phyloP scores from a whole-genome alignment of 2,888 invertebrate genomes.

The Aplocera efformata region DNA sequence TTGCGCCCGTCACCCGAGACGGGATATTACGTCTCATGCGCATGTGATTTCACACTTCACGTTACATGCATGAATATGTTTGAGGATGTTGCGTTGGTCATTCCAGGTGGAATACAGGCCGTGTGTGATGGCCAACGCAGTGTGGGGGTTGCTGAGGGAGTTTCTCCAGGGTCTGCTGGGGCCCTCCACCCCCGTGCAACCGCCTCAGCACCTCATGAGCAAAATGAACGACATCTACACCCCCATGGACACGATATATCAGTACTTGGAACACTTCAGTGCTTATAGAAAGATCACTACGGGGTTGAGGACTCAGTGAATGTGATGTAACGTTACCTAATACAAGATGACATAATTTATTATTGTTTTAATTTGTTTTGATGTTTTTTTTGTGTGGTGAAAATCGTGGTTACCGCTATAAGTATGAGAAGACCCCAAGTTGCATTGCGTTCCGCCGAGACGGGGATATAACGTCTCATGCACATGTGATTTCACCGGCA shows the following conservation, averaged over 20 bases:
- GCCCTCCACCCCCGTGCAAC: slow-evolving; percentile 84
- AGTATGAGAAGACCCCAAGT: no score
- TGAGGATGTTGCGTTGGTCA: no score
- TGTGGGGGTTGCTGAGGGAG: slow-evolving; percentile 95
- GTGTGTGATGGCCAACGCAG: slow-evolving; percentile 91
- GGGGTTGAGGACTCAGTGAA: slow-evolving; percentile 58
- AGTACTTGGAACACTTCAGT: slow-evolving; percentile 96
- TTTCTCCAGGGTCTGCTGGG: slow-evolving; percentile 95
- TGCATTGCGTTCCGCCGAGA: no score
- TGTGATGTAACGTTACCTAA: not conserved
- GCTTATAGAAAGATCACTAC: slow-evolving; percentile 88
- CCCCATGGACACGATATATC: slow-evolving; percentile 95
- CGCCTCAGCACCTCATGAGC: slow-evolving; percentile 86
- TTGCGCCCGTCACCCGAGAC: no score
- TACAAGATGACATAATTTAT: not conserved
- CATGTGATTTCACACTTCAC: no score
- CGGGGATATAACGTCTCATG: no score
- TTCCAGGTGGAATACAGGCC: slow-evolving; percentile 92
- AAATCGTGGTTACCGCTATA: no score
- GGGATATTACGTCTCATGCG: no score
- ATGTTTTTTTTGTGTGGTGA: no score
- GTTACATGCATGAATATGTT: no score
- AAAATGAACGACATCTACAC: slow-evolving; percentile 92
- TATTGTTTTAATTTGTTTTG: no score
- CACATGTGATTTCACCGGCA: no score